A percentile compares a stretch with the other conserved stretches of the same genome.
phyloP scores from a whole-genome alignment of 2,797 vertebrate species.

The Labroides dimidiatus region DNA sequence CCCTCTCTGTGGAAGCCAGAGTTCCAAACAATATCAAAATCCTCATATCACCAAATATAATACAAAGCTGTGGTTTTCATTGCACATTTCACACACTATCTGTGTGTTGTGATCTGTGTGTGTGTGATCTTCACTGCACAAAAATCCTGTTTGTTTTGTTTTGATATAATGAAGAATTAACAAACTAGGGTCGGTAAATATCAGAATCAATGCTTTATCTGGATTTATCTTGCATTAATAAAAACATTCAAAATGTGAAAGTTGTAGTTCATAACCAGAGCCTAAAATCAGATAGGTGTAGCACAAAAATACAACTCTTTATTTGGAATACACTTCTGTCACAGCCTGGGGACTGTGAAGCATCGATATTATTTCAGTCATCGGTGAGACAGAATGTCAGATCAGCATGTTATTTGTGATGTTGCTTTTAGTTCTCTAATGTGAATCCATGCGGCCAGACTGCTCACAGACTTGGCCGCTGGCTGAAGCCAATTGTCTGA shows the following conservation, averaged over 20 bases:
- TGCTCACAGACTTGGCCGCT: slow-evolving; percentile 83
- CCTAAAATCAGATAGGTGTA: neutral
- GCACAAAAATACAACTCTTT: neutral
- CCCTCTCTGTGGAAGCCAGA: too few species aligned
- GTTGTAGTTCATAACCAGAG: slow-evolving; percentile 1
- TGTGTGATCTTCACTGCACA: neutral
- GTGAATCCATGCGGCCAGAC: slow-evolving; percentile 77
- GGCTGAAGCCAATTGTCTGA: slow-evolving; percentile 86
- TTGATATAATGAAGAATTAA: neutral
- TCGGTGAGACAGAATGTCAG: slow-evolving; percentile 59
- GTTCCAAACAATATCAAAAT: too few species aligned
- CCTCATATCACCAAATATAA: too few species aligned
- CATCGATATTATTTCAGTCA: slow-evolving; percentile 51
- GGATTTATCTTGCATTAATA: neutral
- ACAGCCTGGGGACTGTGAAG: slow-evolving; percentile 30
- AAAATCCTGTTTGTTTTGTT: neutral
- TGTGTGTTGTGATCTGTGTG: too few species aligned
- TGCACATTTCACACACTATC: too few species aligned
- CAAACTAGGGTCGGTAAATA: neutral
- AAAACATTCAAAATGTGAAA: neutral
- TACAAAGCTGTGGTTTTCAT: too few species aligned
- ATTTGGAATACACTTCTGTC: slow-evolving; percentile 36
- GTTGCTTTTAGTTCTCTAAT: slow-evolving; percentile 75
- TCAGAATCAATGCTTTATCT: neutral
- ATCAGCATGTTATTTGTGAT: slow-evolving; percentile 71